Percentiles rank a stretch among this genome's conserved stretches.
These are phyloP conservation scores for Eurosta solidaginis DNA, from an alignment of 1,140 invertebrate species.

Conservation along the genomic window DNA sequence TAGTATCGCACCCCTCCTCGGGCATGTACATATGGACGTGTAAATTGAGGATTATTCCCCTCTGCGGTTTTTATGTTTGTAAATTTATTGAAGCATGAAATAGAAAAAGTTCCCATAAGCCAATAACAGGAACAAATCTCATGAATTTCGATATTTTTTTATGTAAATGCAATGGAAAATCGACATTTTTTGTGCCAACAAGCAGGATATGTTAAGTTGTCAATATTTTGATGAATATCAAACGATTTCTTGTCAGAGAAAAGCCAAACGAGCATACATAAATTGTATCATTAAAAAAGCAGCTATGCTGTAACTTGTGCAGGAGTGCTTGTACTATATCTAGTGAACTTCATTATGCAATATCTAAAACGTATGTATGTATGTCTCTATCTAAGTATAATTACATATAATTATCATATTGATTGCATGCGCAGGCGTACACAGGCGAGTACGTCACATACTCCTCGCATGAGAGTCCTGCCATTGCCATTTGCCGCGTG, in stretches of 20 bases:
- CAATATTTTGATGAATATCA: not conserved
- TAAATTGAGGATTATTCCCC: no score
- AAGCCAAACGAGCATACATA: not conserved
- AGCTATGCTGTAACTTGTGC: not conserved
- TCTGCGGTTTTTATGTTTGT: not conserved
- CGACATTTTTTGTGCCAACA: not conserved
- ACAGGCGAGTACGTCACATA: not conserved
- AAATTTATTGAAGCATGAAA: not conserved
- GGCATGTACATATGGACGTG: no score
- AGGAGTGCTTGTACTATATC: not conserved
- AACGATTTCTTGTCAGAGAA: not conserved
- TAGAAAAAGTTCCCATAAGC: not conserved
- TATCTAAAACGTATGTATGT: not conserved
- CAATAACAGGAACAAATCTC: not conserved
- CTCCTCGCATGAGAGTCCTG: not conserved
- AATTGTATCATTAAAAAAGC: not conserved
- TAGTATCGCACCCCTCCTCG: no score
- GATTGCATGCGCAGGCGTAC: not conserved
- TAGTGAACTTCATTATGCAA: not conserved
- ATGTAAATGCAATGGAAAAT: not conserved
- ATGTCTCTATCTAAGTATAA: not conserved
- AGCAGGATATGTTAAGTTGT: not conserved
- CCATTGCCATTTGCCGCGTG: not conserved
- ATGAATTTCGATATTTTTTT: not conserved
- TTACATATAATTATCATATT: not conserved